Evolutionary conservation across 2,888 invertebrate genomes (phyloP), one percentile per base, ranked within the genome.

Genomic region (Bugula neritina): DNA sequence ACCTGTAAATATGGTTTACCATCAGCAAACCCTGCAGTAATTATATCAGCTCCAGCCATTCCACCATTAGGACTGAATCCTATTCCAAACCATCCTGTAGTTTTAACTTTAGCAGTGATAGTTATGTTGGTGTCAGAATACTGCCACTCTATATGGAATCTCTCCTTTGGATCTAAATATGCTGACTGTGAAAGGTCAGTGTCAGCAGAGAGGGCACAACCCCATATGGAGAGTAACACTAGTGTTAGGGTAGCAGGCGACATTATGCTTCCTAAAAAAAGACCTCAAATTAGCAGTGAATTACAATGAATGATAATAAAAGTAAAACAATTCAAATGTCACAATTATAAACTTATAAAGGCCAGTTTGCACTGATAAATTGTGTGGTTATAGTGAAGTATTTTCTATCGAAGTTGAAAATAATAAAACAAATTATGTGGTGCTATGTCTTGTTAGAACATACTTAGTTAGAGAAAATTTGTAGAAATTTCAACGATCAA

Each of bases 31-130:
- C 94, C 94, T 74, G 91, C 93, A 82, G 94, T 89, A 77, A 93
- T 90, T 86, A 94, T 89, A 87, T 94, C 94, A 73, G 92, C 89
- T 69, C 91, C 91, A 80, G 89, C 88, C 89, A 91, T 90, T 77
- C 89, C 89, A 75, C 92, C 91, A 81, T 89, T 90, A 72, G 89
- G 89, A 77, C 92, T 92, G 84, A 94, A 91, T 73, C 94, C 94
- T 79, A 94, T 89, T 57, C 92, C 93, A 75, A 94, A 90, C 84
- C 92, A 94, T 77, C 94, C 94, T 79, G 58, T 73, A 0, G 79
- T 77, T 54, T 77, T 76, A 21, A 76, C 78, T 71, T 75, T 74
- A 0, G 74, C 74, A 71, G 77, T 76, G 71, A 79, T 76, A 0
- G 74, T 76, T 29, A 79, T 76, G 69, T 77, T 75, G 1, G 73